Conservation (phyloP, 2,888 invertebrate genomes). For the Drosophila koepferae region DNA sequence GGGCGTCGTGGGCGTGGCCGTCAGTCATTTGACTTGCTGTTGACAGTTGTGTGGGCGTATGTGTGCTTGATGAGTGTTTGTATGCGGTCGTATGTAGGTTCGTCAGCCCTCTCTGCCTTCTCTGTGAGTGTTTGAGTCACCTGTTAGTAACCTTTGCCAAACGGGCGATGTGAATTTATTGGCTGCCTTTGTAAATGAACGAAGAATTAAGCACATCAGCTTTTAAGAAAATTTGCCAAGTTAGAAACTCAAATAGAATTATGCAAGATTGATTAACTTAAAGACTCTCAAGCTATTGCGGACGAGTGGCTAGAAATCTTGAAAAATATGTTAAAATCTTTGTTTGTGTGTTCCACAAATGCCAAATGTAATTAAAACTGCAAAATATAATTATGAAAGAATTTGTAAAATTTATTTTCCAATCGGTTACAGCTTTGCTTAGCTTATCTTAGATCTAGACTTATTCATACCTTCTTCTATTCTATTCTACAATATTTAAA, state of each 20-base stretch:
- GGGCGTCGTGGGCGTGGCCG: conserved; percentile 35
- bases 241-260: conserved; percentile 5
- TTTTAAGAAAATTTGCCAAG: conserved; percentile 42
- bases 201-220: conserved; percentile 64
- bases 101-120: conserved; percentile 16
- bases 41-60: conserved; percentile 55
- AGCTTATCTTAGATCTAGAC: too few relatives aligned
- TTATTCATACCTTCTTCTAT: too few relatives aligned
- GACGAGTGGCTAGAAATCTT: neutral
- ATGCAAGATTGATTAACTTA: conserved; percentile 13
- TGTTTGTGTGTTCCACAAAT: neutral
- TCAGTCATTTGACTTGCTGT: conserved; percentile 63
- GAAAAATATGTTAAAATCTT: neutral
- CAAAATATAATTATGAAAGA: too few relatives aligned
- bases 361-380: too few relatives aligned
- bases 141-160: conserved; percentile 20
- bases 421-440: too few relatives aligned
- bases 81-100: conserved; percentile 9
- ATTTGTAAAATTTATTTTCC: too few relatives aligned
- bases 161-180: conserved; percentile 61
- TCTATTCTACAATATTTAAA: too few relatives aligned
- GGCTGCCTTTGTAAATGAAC: conserved; percentile 59
- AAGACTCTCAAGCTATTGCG: neutral
- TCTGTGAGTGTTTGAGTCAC: conserved; percentile 28
- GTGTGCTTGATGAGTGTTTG: conserved; percentile 20